Percentiles rank a stretch among this genome's conserved stretches.
Evolutionary conservation across 1,140 invertebrate species (phyloP).

Genomic region (Solenopsis fugax): DNA sequence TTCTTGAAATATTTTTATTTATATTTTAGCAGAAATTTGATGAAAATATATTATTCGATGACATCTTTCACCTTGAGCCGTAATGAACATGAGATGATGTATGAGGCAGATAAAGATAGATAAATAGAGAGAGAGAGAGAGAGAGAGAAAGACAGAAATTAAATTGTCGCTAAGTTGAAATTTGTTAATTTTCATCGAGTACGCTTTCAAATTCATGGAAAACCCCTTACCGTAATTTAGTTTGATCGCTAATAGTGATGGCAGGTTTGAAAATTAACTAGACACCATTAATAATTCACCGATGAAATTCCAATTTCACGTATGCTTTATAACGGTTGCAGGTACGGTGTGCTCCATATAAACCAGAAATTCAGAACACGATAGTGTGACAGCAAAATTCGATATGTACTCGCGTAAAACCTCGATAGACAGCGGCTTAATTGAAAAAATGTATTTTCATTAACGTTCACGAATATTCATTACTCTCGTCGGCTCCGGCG

Average conservation of each 20-base stretch:
- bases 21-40: neutral
- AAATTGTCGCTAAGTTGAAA: neutral
- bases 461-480: slow-evolving; percentile 27
- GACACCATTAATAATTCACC: slow-evolving; percentile 3
- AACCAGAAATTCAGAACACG: slow-evolving; percentile 23
- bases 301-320: slow-evolving; percentile 38
- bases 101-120: no score
- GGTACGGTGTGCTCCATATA: neutral
- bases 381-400: slow-evolving; percentile 16
- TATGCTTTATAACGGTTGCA: slow-evolving; percentile 17
- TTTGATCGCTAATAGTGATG: neutral
- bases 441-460: slow-evolving; percentile 60
- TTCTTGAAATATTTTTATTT: neutral
- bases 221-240: neutral
- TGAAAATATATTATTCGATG: neutral
- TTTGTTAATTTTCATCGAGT: neutral
- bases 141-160: neutral
- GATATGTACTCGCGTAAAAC: slow-evolving; percentile 24
- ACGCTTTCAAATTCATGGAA: neutral
- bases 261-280: neutral
- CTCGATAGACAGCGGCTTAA: slow-evolving; percentile 2
- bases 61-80: neutral
- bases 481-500: neutral
- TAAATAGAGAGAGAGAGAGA: neutral
- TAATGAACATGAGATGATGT: neutral